A percentile compares a stretch with the other conserved stretches of the same genome.
These are phyloP conservation scores for Pararge aegeria DNA, from an alignment of 1,140 invertebrate genomes.

Conservation along the genomic window DNA sequence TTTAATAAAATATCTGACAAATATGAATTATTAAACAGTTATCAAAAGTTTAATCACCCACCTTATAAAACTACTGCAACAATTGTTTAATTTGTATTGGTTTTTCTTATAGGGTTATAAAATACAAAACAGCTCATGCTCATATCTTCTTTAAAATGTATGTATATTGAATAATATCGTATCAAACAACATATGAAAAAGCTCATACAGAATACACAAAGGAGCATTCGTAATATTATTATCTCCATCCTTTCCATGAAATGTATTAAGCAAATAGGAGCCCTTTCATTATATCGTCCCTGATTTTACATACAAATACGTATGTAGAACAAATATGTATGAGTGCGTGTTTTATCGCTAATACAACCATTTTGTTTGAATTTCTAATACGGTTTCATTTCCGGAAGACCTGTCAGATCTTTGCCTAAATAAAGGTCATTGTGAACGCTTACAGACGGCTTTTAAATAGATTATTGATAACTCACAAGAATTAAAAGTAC, in stretches of 20 bases:
- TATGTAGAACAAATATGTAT: slow-evolving; percentile 15
- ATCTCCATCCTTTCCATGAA: slow-evolving; percentile 1
- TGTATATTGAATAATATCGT: neutral
- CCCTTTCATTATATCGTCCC: slow-evolving; percentile 34
- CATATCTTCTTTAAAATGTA: too few relatives aligned
- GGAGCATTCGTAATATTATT: neutral
- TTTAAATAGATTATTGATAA: neutral
- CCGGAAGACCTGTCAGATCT: neutral
- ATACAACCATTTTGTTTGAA: slow-evolving; percentile 56
- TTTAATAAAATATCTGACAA: too few relatives aligned
- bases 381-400: slow-evolving; percentile 8
- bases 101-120: too few relatives aligned
- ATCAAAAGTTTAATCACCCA: too few relatives aligned
- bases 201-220: neutral
- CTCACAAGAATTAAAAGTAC: too few relatives aligned
- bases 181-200: too few relatives aligned
- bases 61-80: too few relatives aligned
- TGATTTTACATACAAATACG: slow-evolving; percentile 45
- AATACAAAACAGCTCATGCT: too few relatives aligned
- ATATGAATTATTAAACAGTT: too few relatives aligned
- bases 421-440: neutral
- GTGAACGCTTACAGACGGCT: neutral
- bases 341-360: slow-evolving; percentile 60
- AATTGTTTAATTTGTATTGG: too few relatives aligned
- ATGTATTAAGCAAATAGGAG: slow-evolving; percentile 4